Evolutionary conservation across 2,888 invertebrate species (phyloP), one percentile per base, ranked within the genome.

Genomic region (Conops quadrifasciatus): DNA sequence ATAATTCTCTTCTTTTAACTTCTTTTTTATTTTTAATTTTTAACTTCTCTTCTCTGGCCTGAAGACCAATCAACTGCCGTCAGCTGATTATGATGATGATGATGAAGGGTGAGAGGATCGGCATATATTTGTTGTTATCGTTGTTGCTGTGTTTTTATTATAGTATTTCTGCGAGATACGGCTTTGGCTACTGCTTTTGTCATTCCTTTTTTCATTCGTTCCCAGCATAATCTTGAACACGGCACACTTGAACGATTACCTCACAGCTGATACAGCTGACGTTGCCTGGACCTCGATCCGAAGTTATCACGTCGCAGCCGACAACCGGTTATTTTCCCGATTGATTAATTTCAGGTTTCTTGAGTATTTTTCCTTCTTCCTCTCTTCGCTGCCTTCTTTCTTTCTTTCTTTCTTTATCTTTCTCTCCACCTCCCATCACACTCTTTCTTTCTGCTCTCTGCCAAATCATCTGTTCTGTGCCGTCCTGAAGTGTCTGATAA

Each of bases 281-380:
- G 63, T 63, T 24, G 15, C 58, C 58, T 58, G 58, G 45, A 36
- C 60, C 24, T 19, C 19, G 24, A 13, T 53, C 11, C 15, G 19
- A 7, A 53, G 19, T 19, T 13, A 7, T 21, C 43, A 21, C 19
- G 15, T 1, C 45, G 11, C 28, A 13, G 15, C 26, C 15, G 2
- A 15, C 53, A 19, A 30, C 19, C 30, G 19, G 36, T 30, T 36
- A n/a, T n/a, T n/a, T n/a, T n/a, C n/a, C 63, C 45, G 47, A 63
- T 45, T 63, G 45, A 63, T 63, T 63, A 26, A 24, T 63, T 63
- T 63, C 63, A 63, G 26, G 63, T 63, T 63, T 59, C 59, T 30
- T 58, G 24, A 16, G 21, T n/a, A 24, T 56, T 56, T 24, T 19
- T 36, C 9, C 36, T 36, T 36, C 9, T 36, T 4, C 9, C 5